Evolutionary conservation across 2,888 invertebrate species (phyloP).

Genomic region (Meiosimyza platycephala): DNA sequence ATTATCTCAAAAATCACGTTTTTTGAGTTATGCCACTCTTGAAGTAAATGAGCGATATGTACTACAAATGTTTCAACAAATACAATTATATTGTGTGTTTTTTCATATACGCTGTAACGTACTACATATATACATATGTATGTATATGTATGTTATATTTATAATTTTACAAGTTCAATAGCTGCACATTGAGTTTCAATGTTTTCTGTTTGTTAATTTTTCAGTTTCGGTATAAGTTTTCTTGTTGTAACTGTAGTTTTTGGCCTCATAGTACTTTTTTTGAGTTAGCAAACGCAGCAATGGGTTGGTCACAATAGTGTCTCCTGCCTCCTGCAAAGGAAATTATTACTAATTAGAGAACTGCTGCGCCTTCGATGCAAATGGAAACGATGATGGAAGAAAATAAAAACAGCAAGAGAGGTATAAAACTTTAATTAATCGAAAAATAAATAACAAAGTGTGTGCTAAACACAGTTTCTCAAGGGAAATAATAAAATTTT

Average conservation of each 20-base stretch:
- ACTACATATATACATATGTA: constrained; percentile 15
- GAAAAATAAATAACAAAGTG: constrained; percentile 8
- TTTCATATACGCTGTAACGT: background rate
- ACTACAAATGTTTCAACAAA: background rate
- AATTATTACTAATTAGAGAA: constrained; percentile 25
- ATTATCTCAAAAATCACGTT: no score
- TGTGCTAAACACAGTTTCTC: constrained; percentile 13
- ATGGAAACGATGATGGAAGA: background rate
- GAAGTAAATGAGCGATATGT: no score
- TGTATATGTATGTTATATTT: constrained; percentile 30
- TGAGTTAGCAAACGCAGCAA: background rate
- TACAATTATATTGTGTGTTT: background rate
- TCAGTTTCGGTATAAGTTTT: no score
- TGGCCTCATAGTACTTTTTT: background rate
- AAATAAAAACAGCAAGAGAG: constrained; percentile 1
- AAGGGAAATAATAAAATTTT: constrained; percentile 30
- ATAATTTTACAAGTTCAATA: constrained; percentile 37
- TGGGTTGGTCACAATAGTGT: constrained; percentile 24
- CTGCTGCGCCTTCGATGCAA: constrained; percentile 14
- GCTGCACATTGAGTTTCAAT: constrained; percentile 36
- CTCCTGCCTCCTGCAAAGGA: constrained; percentile 31
- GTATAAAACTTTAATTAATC: constrained; percentile 19
- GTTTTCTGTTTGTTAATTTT: constrained; percentile 19
- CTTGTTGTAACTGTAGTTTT: background rate
- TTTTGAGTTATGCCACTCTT: no score